These are phyloP conservation scores for Nansenia antarctica DNA, from an alignment of 2,113 vertebrate genomes.

Conservation along the genomic window DNA sequence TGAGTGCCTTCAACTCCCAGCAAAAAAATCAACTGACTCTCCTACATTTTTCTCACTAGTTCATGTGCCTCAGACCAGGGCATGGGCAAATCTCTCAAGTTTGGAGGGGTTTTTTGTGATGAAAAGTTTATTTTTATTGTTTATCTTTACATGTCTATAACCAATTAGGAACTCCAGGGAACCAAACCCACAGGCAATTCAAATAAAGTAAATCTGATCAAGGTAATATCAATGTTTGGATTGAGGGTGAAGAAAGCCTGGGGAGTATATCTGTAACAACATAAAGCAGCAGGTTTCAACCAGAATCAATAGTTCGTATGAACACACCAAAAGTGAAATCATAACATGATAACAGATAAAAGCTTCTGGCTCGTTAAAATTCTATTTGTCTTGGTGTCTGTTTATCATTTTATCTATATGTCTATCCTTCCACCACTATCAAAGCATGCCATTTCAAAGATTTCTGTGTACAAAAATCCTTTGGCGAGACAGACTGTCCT, in stretches of 20 bases:
- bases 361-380: constrained; percentile 92
- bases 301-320: constrained; percentile 85
- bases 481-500: constrained; percentile 53
- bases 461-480: constrained; percentile 76
- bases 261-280: constrained; percentile 90
- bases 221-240: constrained; percentile 87
- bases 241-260: constrained; percentile 84
- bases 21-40: constrained; percentile 14
- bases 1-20: neutral
- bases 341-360: constrained; percentile 91
- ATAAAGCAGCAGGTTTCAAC: constrained; percentile 92
- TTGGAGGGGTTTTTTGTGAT: neutral
- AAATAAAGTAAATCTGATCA: constrained; percentile 92
- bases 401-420: constrained; percentile 95
- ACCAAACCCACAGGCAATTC: constrained; percentile 86
- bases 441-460: constrained; percentile 89
- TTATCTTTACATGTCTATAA: constrained; percentile 86
- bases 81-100: constrained; percentile 23
- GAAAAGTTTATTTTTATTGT: constrained; percentile 16
- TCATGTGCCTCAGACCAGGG: constrained; percentile 79
- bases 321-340: constrained; percentile 81
- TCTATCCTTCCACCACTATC: constrained; percentile 83
- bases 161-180: constrained; percentile 81
- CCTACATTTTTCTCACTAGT: constrained; percentile 79
- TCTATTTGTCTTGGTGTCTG: constrained; percentile 93